Evolutionary conservation across 1,140 invertebrate species (phyloP), one percentile per base, ranked within the genome.

Genomic region (Bombus polaris): DNA sequence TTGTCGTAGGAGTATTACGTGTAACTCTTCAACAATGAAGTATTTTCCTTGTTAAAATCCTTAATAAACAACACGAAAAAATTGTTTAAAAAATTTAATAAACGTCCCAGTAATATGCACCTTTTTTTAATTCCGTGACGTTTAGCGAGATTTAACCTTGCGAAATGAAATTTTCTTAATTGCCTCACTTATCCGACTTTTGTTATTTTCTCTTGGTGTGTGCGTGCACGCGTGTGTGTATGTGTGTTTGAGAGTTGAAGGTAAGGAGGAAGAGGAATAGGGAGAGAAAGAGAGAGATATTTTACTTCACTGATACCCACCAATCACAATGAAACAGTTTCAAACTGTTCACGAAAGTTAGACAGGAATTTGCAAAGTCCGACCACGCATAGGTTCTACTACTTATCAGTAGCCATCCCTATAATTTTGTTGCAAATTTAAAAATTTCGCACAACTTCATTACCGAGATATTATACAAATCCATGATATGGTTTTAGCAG

Each of bases 161-260:
- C 35, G 62, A 83, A 57, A 70, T 70, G 53, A 70, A 83, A 83
- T 77, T 78, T 44, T 65, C 5, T 70, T 83, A 78, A 77, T 77
- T 77, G 5, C 15, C 57, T 13, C 25, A 8, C 44, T 57, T 59
- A 18, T 32, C 10, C 28, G 8, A n/a, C 47, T 47, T 53, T 37
- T 22, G 22, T 75, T 83, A 62, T 53, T 83, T 47, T 53, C 32
- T 15, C 10, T 37, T n/a, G 47, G 18, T 9, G 12, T 28, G n/a
- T 15, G 22, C 12, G 3, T 10, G 22, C 3, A 15, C 6, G 3
- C 0, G 18, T 6, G 47, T 8, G 18, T 22, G 18, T 22, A 0
- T 53, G 6, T 47, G 44, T 47, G 44, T 18, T 0, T 47, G 4
- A 15, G 15, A 18, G 47, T 53, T 22, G 18, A 1, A 6, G 47